Percentiles rank a stretch among this genome's conserved stretches.
Evolutionary conservation across 2,797 vertebrate genomes (phyloP).

Genomic region (Rhynchonycteris naso): DNA sequence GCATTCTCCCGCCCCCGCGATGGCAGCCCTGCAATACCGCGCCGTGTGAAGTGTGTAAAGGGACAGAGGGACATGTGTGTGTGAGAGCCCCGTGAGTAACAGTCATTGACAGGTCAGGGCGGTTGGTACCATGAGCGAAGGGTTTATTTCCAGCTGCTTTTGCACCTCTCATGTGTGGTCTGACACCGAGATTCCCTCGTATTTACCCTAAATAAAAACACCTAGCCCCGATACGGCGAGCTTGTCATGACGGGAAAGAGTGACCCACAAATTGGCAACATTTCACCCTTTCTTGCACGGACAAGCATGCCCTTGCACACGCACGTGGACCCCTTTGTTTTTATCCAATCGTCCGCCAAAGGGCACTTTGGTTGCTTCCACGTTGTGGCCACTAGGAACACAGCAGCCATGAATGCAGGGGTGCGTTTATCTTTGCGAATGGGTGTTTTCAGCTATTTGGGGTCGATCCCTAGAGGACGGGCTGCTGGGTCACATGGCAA

Average conservation of each 20-base stretch:
- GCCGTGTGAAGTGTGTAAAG: accelerated
- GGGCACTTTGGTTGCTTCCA: accelerated
- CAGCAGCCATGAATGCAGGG: accelerated
- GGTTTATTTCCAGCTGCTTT: accelerated
- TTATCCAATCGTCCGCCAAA: accelerated
- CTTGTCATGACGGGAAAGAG: not conserved
- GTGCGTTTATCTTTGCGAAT: accelerated
- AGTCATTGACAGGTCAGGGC: accelerated
- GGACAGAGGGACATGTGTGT: accelerated
- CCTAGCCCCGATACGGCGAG: not conserved
- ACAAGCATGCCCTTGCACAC: no score
- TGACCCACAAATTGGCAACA: accelerated
- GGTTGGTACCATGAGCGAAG: accelerated
- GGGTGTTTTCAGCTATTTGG: not conserved
- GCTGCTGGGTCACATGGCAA: not conserved
- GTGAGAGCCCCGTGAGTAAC: accelerated
- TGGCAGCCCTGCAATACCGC: accelerated
- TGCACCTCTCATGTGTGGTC: accelerated
- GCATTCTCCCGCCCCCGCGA: accelerated
- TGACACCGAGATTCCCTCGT: accelerated
- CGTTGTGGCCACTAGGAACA: not conserved
- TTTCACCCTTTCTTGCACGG: not conserved
- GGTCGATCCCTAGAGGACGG: not conserved
- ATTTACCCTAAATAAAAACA: not conserved
- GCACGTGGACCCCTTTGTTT: not conserved